Conservation (phyloP, 2,113 vertebrate genomes). For the Gallinago jamesoni region DNA sequence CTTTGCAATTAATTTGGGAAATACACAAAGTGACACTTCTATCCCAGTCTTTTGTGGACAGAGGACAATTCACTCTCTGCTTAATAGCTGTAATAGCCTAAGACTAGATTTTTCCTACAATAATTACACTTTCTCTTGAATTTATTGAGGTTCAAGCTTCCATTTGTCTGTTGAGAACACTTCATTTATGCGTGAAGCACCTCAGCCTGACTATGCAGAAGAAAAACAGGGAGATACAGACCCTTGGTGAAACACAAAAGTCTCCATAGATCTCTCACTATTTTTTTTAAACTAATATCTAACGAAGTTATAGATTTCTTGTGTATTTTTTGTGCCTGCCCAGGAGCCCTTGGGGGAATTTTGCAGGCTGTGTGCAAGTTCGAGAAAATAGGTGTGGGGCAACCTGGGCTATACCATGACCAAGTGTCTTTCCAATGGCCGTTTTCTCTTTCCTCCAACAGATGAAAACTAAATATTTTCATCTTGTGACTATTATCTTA, state of each 20-base stretch:
- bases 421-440: not conserved
- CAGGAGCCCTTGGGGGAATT: not conserved
- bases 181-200: not conserved
- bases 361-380: not conserved
- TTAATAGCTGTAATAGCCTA: not conserved
- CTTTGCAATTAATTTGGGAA: constrained; percentile 13
- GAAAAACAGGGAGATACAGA: not conserved
- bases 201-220: not conserved
- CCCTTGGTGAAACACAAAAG: not conserved
- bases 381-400: not conserved
- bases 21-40: not conserved
- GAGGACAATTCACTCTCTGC: constrained; percentile 2
- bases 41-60: not conserved
- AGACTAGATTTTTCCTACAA: not conserved
- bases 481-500: not conserved
- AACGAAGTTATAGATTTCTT: not conserved
- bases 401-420: not conserved
- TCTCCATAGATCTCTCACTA: not conserved
- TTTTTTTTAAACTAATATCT: not conserved
- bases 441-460: not conserved
- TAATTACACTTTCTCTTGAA: constrained; percentile 12
- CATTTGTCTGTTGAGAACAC: not conserved
- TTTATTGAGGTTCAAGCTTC: not conserved
- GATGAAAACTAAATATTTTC: not conserved
- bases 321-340: not conserved